Percentiles rank a stretch among this genome's conserved stretches.
Evolutionary conservation across 2,797 vertebrate genomes (phyloP).

Genomic region (Melanotaenia parkinsoni): DNA sequence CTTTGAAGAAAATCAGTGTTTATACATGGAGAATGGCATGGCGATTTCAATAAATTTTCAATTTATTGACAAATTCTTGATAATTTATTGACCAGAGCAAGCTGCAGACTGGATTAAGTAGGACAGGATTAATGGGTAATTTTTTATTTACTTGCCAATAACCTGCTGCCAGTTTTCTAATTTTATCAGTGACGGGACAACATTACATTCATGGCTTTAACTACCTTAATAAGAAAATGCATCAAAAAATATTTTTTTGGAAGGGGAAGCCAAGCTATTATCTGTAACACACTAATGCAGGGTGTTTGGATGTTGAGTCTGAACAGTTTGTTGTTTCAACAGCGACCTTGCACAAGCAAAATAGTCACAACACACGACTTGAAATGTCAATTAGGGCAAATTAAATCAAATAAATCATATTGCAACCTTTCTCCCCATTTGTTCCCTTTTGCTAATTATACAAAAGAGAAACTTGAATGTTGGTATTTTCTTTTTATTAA

Average conservation of each 20-base stretch:
- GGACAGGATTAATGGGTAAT: conserved; percentile 19
- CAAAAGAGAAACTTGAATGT: not conserved
- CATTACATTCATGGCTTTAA: not conserved
- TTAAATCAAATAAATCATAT: not conserved
- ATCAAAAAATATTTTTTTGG: not conserved
- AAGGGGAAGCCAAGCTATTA: not conserved
- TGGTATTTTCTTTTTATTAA: not conserved
- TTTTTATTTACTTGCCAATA: conserved; percentile 3
- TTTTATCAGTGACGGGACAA: not conserved
- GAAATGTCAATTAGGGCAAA: not conserved
- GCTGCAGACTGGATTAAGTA: conserved; percentile 24
- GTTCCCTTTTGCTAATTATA: not conserved
- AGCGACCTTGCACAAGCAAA: not conserved
- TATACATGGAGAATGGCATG: not conserved
- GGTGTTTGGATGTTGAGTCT: not conserved
- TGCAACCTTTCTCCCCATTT: no score
- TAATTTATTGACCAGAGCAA: not conserved
- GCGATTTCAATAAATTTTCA: conserved; percentile 35
- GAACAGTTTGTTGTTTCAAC: not conserved
- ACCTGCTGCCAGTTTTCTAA: not conserved
- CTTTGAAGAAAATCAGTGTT: conserved; percentile 18
- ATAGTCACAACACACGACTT: not conserved
- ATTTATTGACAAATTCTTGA: no score
- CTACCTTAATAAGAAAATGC: not conserved
- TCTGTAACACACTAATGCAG: not conserved